Percentiles rank a stretch among this genome's conserved stretches.
These are phyloP conservation scores for Diadema setosum DNA, from an alignment of 35 echinoderm and acorn worm genomes.

Conservation along the genomic window DNA sequence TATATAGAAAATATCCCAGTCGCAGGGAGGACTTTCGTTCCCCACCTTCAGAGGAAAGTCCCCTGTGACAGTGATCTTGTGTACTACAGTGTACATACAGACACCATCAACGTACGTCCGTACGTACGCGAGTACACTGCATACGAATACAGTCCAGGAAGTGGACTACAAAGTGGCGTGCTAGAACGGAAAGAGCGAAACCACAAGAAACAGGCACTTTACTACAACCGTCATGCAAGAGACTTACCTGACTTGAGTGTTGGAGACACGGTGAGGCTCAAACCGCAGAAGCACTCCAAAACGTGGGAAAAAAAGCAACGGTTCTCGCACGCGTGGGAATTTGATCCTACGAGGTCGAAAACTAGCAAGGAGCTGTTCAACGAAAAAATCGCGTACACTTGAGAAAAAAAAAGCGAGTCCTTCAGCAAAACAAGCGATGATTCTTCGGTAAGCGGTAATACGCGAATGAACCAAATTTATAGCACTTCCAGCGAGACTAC, in stretches of 20 bases:
- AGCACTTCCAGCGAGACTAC: background rate
- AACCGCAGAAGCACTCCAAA: background rate
- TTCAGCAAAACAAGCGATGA: background rate
- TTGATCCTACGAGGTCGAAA: constrained; percentile 12
- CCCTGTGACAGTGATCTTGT: too few relatives aligned
- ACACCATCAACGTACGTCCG: too few relatives aligned
- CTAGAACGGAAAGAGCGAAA: background rate
- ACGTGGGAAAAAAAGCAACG: constrained; percentile 21
- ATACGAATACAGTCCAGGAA: too few relatives aligned
- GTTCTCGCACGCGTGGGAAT: constrained; percentile 30
- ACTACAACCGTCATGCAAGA: constrained; percentile 39
- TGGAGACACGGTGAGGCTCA: constrained; percentile 40
- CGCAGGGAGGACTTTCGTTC: too few relatives aligned
- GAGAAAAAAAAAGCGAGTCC: constrained; percentile 4
- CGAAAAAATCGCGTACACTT: background rate
- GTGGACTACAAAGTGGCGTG: background rate
- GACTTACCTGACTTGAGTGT: background rate
- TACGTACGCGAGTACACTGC: too few relatives aligned
- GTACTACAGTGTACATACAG: too few relatives aligned
- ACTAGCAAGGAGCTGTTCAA: background rate
- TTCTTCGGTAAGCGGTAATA: background rate
- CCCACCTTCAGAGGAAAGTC: too few relatives aligned
- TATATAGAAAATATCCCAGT: too few relatives aligned
- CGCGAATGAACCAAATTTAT: background rate
- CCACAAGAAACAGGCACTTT: constrained; percentile 1